A percentile compares a stretch with the other conserved stretches of the same genome.
Conservation (phyloP, 2,113 vertebrate genomes). For the Meriones unguiculatus region DNA sequence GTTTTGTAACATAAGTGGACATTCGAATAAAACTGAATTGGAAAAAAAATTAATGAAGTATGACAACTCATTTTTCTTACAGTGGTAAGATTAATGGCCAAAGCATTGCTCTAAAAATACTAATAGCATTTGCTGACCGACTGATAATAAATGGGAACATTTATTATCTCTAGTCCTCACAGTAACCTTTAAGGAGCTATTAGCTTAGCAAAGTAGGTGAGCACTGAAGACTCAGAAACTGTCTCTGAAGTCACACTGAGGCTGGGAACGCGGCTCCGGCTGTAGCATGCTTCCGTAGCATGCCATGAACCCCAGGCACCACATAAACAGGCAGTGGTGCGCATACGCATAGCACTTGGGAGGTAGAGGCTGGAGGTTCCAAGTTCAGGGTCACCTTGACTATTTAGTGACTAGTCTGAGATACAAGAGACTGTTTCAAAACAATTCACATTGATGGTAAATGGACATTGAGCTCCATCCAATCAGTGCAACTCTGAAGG, state of each 20-base stretch:
- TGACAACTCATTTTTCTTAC: slow-evolving; percentile 34
- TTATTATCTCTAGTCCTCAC: not conserved
- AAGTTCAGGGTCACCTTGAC: not conserved
- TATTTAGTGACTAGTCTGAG: not conserved
- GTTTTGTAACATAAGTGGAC: not conserved
- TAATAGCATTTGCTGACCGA: not conserved
- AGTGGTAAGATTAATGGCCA: slow-evolving; percentile 1
- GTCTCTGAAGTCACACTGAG: not conserved
- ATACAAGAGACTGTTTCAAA: not conserved
- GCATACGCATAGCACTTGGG: not conserved
- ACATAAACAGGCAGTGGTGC: not conserved
- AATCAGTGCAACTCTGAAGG: not conserved
- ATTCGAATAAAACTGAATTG: not conserved
- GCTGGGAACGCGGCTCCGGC: not conserved
- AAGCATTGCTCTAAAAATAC: slow-evolving; percentile 49
- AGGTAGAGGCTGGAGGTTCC: not conserved
- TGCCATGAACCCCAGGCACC: not conserved
- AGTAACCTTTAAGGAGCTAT: not conserved
- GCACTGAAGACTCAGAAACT: not conserved
- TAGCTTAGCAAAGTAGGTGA: not conserved
- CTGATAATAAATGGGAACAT: not conserved
- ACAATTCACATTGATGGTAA: not conserved
- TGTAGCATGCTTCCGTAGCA: not conserved
- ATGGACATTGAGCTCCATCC: not conserved
- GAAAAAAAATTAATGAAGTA: slow-evolving; percentile 45